Percentiles rank a stretch among this genome's conserved stretches.
Conservation (phyloP, 2,797 vertebrate species). For the Spea hammondii region DNA sequence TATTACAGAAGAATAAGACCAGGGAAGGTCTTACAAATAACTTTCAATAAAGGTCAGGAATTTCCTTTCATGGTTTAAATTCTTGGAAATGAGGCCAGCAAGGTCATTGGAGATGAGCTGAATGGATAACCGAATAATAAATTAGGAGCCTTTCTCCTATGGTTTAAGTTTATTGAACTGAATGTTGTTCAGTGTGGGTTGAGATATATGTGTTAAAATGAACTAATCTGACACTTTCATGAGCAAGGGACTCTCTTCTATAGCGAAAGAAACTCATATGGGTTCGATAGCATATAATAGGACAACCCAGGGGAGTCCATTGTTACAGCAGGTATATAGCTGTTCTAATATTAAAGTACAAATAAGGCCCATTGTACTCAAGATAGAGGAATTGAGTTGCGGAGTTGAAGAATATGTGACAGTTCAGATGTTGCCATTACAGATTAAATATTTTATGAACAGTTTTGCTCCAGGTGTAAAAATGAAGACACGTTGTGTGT, state of each 20-base stretch:
- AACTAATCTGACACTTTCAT: conserved; percentile 48
- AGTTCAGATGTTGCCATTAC: conserved; percentile 16
- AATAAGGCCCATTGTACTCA: conserved; percentile 34
- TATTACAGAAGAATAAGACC: neutral
- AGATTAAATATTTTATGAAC: conserved; percentile 31
- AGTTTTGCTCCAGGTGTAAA: conserved; percentile 8
- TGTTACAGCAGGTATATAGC: conserved; percentile 45
- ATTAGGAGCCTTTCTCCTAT: conserved; percentile 51
- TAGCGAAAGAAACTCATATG: conserved; percentile 37
- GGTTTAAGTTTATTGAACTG: conserved; percentile 49
- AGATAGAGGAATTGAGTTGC: conserved; percentile 20
- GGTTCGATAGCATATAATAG: conserved; percentile 47
- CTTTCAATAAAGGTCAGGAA: conserved; percentile 44
- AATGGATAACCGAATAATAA: conserved; percentile 52
- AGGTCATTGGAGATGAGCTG: conserved; percentile 47
- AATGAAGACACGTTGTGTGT: conserved; percentile 2
- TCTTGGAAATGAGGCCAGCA: conserved; percentile 40
- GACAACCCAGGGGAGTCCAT: conserved; percentile 37
- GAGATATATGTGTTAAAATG: conserved; percentile 47
- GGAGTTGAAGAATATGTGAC: conserved; percentile 3
- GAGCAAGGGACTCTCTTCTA: conserved; percentile 37
- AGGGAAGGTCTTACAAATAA: conserved; percentile 3
- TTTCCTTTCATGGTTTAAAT: conserved; percentile 25
- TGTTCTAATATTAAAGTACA: conserved; percentile 37
- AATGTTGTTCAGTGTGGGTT: conserved; percentile 42